phyloP scores from a whole-genome alignment of 2,888 invertebrate genomes.

The Sesia bembeciformis region DNA sequence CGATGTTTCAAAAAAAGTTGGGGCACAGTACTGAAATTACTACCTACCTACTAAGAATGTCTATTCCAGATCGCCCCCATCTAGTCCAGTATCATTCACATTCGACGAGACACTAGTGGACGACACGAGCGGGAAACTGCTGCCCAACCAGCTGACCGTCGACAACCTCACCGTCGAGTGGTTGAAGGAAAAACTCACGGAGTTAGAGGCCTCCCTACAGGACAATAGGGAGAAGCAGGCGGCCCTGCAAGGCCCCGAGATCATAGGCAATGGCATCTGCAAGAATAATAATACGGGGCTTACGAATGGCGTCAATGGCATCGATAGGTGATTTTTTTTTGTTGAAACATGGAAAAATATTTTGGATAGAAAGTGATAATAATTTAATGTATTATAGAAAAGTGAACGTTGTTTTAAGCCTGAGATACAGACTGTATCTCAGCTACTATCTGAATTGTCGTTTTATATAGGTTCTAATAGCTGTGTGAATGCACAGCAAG shows the following conservation, averaged over 20 bases:
- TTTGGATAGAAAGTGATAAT: neutral
- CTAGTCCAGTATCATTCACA: constrained; percentile 84
- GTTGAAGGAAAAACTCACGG: constrained; percentile 85
- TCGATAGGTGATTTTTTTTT: constrained; percentile 43
- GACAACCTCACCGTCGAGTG: constrained; percentile 95
- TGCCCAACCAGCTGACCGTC: constrained; percentile 90
- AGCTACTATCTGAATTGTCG: too few relatives aligned
- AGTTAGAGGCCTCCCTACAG: constrained; percentile 85
- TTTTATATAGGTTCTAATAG: too few relatives aligned
- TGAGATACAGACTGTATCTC: too few relatives aligned
- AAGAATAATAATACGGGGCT: constrained; percentile 62
- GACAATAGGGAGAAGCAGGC: constrained; percentile 83
- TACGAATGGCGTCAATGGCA: constrained; percentile 73
- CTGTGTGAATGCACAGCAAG: too few relatives aligned
- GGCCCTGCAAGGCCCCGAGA: constrained; percentile 71
- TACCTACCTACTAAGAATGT: neutral
- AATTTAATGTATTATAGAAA: too few relatives aligned
- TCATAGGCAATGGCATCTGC: constrained; percentile 64
- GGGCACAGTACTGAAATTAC: too few relatives aligned
- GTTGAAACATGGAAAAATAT: neutral
- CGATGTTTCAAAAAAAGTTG: too few relatives aligned
- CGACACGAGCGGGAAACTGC: constrained; percentile 89
- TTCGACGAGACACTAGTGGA: constrained; percentile 92
- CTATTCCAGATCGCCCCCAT: constrained; percentile 81
- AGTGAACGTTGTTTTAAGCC: too few relatives aligned